phyloP scores from a whole-genome alignment of 2,113 vertebrate genomes.

The Ellobius talpinus region DNA sequence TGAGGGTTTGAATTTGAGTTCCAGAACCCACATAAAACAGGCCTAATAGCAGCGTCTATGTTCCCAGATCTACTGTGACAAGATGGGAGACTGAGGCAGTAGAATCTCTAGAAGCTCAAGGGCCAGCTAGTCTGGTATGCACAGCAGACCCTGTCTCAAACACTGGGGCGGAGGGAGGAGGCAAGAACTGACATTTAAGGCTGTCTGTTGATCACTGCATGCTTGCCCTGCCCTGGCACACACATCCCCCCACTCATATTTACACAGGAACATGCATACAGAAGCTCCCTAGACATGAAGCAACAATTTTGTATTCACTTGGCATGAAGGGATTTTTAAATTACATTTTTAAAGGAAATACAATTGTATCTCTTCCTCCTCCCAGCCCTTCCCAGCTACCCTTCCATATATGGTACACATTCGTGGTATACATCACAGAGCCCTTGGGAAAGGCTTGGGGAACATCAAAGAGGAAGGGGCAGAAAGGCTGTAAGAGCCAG shows the following conservation, averaged over 20 bases:
- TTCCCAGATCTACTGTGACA: too few species aligned
- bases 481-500: background rate
- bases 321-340: background rate
- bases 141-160: background rate
- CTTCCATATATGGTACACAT: too few species aligned
- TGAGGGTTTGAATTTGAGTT: background rate
- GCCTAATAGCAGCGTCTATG: too few species aligned
- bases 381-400: background rate
- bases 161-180: rapidly evolving
- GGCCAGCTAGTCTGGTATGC: background rate
- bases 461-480: too few species aligned
- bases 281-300: background rate
- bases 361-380: background rate
- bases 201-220: background rate
- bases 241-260: background rate
- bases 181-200: background rate
- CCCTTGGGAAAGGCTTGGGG: background rate
- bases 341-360: background rate
- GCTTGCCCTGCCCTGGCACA: background rate
- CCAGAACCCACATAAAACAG: background rate
- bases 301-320: background rate
- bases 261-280: background rate
- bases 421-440: background rate
- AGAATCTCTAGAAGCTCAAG: background rate
- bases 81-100: background rate